Evolutionary conservation across 1,140 invertebrate species (phyloP), one percentile per base, ranked within the genome.

Genomic region (Macrotrachela quadricornifera): DNA sequence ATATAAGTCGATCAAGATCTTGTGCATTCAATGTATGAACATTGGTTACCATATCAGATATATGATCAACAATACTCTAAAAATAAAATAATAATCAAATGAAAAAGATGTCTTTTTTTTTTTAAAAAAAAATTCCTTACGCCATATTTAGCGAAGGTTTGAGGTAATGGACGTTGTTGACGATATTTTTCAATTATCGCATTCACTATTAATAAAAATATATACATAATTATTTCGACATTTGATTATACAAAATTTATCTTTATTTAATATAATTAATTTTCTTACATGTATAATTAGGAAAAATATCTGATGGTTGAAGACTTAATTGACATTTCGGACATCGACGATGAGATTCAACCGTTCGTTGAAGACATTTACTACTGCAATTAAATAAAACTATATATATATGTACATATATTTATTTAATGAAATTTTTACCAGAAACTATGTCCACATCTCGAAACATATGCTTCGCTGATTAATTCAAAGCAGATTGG

Each of bases 391-490:
- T 42, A 45, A 56, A 57, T 54, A 18, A 6, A 58, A 49, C 46
- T 38, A 57, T 14, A 39, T 49, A 73, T n/a, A n/a, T n/a, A n/a
- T n/a, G n/a, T n/a, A n/a, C n/a, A n/a, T n/a, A n/a, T n/a, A n/a
- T n/a, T n/a, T n/a, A n/a, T n/a, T n/a, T n/a, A n/a, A n/a, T n/a
- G n/a, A n/a, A n/a, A n/a, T n/a, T n/a, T 73, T 64, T 79, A 74
- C 72, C 88, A 92, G 70, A 86, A 94, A 6, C 85, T 88, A 65
- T 94, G 88, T 1, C 87, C 87, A 71, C 87, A 94, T 57, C 80
- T 78, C 0, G 86, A 91, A 59, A 91, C 85, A 65, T 86, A 79
- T 1, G 86, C 84, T 68, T 88, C 85, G 51, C 80, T 79, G 52
- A 91, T 85, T 17, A 86, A 70, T 64, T 88, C 81, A 66, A 88